Percentiles rank a stretch among this genome's conserved stretches.
Conservation (phyloP, 2,888 invertebrate genomes). For the Euplagia quadripunctaria region DNA sequence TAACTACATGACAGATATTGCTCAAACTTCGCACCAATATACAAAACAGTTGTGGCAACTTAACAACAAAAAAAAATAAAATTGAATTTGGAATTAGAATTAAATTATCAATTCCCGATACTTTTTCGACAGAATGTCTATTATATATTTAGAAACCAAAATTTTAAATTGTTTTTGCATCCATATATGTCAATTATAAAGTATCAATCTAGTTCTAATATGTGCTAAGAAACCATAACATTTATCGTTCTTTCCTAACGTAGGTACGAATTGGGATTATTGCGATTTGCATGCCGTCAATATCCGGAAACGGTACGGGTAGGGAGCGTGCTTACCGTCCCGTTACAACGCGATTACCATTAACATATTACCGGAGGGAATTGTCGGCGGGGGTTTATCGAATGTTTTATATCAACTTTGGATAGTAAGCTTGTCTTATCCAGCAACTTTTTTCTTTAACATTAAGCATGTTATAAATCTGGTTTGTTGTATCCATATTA, state of each 20-base stretch:
- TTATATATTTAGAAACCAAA: no score
- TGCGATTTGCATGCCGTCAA: constrained; percentile 73
- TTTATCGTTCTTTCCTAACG: constrained; percentile 34
- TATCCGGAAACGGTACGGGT: constrained; percentile 60
- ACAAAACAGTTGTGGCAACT: no score
- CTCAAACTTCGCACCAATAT: no score
- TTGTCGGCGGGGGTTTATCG: constrained; percentile 55
- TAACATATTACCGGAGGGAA: constrained; percentile 58
- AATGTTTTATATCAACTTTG: constrained; percentile 56
- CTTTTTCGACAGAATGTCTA: no score
- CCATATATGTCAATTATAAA: constrained; percentile 1
- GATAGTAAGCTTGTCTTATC: constrained; percentile 42
- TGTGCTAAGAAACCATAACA: constrained; percentile 29
- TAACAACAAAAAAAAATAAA: no score
- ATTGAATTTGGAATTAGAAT: no score
- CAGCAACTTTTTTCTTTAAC: constrained; percentile 38
- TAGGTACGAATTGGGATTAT: constrained; percentile 59
- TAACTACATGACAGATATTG: no score
- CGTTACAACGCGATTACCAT: constrained; percentile 70
- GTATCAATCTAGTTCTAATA: constrained; percentile 3
- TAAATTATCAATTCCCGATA: no score
- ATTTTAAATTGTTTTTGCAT: no score
- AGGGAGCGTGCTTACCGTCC: constrained; percentile 61
- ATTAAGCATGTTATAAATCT: constrained; percentile 31
- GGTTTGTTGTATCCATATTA: constrained; percentile 11